A percentile compares a stretch with the other conserved stretches of the same genome.
Conservation (phyloP, 2,888 invertebrate species). For the Itoplectis maculator region DNA sequence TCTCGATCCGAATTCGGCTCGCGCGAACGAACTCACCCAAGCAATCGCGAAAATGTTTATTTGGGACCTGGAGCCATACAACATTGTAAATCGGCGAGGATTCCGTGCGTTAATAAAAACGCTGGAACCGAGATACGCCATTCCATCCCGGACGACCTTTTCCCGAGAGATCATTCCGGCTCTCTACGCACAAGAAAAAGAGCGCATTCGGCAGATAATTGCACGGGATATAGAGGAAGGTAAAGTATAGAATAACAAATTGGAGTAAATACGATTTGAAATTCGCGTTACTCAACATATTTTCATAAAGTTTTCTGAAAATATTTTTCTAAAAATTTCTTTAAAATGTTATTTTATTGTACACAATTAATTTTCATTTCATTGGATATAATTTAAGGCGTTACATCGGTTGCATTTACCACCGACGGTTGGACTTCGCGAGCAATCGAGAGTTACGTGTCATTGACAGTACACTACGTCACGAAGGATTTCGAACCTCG, state of each 20-base stretch:
- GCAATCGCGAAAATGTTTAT: slow-evolving; percentile 16
- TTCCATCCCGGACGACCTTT: slow-evolving; percentile 5
- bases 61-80: slow-evolving; percentile 12
- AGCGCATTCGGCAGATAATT: slow-evolving; percentile 8
- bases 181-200: background rate
- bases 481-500: slow-evolving; percentile 34
- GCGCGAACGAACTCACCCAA: background rate
- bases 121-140: background rate
- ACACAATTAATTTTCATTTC: no score
- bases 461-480: slow-evolving; percentile 19
- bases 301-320: no score
- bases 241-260: background rate
- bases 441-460: slow-evolving; percentile 33
- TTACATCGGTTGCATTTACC: slow-evolving; percentile 24
- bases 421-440: slow-evolving; percentile 48
- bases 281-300: no score
- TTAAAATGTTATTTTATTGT: no score
- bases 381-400: slow-evolving; percentile 19
- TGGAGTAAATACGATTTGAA: no score
- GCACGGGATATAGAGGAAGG: background rate
- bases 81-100: slow-evolving; percentile 9
- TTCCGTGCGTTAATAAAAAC: background rate
- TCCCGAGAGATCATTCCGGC: slow-evolving; percentile 1
- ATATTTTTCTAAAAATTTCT: no score
- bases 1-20: background rate